Evolutionary conservation across 2,113 vertebrate genomes (phyloP), one percentile per base, ranked within the genome.

Genomic region (Eidolon helvum): DNA sequence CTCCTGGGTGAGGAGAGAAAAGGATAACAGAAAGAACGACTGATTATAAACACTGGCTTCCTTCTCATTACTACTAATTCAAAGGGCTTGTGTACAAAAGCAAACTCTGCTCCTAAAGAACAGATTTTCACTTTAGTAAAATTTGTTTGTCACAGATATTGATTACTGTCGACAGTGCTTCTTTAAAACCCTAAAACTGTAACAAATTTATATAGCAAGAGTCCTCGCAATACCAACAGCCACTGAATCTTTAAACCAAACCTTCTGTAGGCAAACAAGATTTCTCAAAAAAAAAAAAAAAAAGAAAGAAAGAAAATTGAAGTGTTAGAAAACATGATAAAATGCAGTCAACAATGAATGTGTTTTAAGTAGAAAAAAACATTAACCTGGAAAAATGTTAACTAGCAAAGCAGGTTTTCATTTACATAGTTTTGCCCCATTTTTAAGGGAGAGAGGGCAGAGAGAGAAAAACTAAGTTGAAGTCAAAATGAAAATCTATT

Each of bases 331-430:
- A 96, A 88, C 28, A 22, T 2, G 4, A 3, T 18, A 33, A 63
- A 28, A 77, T 24, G 68, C 12, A 48, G n/a, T 57, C 68, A 48
- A 22, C 30, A 95, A 30, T 28, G 1, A 87, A 40, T 12, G 35
- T 3, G 21, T 35, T 35, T 12, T 4, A 63, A 53, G 43, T 24
- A 22, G 26, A 79, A 71, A 92, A 24, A 83, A 77, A 89, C 7
- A 78, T 26, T 68, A 87, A 87, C 7, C 6, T 50, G 43, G 26
- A 55, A 94, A 69, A 94, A 66, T 7, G 6, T 53, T 65, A 74
- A 87, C 18, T 63, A 90, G 14, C 28, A 61, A 95, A 69, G 43
- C 33, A 61, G 66, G 10, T 94, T 94, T 87, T 95, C 71, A 80
- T 26, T 77, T 50, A 50, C 80, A 72, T 82, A 40, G 10, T 40